These are phyloP conservation scores for Hypolimnas misippus DNA, from an alignment of 2,888 invertebrate species.

Conservation along the genomic window DNA sequence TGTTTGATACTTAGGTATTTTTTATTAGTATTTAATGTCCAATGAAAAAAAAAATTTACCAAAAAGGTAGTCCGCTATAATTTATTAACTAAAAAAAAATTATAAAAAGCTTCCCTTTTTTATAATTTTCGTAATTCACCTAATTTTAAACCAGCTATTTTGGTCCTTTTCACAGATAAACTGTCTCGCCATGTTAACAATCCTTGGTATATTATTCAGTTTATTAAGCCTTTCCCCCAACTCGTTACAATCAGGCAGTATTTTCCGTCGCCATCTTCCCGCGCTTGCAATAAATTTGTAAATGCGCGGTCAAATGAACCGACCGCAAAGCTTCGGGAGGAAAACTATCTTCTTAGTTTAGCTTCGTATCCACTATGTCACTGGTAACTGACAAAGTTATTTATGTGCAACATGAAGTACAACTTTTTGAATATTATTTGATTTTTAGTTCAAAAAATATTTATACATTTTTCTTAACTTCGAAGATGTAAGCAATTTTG, in stretches of 20 bases:
- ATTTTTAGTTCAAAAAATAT: neutral
- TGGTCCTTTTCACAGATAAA: conserved; percentile 28
- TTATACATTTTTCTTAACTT: too few relatives aligned
- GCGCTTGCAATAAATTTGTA: conserved; percentile 65
- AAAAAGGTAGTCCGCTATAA: too few relatives aligned
- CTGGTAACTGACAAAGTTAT: conserved; percentile 13
- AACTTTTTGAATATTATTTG: neutral
- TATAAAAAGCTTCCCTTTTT: neutral
- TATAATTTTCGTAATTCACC: conserved; percentile 2
- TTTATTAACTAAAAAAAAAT: too few relatives aligned
- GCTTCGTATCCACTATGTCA: neutral
- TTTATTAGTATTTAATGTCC: neutral
- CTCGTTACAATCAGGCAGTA: conserved; percentile 68
- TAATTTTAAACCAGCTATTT: conserved; percentile 4
- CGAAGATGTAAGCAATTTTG: too few relatives aligned
- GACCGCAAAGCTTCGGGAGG: conserved; percentile 60
- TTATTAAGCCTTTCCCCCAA: conserved; percentile 63
- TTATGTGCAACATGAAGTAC: neutral
- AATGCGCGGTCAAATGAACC: conserved; percentile 64
- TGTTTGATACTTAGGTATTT: too few relatives aligned
- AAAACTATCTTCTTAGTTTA: conserved; percentile 30
- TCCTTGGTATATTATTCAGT: conserved; percentile 69
- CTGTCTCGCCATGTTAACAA: conserved; percentile 51
- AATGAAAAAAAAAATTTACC: too few relatives aligned
- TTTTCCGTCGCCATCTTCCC: conserved; percentile 70